phyloP scores from a whole-genome alignment of 1,140 invertebrate species.

The Ooceraea biroi region DNA sequence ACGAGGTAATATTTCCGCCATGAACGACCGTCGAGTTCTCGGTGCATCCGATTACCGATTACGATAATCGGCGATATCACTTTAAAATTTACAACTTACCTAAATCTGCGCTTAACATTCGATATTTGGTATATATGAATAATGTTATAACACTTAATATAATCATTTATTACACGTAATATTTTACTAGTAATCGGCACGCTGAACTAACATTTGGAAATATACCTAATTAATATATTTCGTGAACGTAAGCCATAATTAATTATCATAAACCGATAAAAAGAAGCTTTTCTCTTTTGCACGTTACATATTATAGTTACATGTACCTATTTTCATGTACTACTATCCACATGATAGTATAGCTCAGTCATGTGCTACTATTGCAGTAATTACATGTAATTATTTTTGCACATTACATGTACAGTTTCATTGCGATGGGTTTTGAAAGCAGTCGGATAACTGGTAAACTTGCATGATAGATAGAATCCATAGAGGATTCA shows the following conservation, averaged over 20 bases:
- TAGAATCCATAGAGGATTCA: slow-evolving; percentile 15
- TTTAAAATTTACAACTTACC: neutral
- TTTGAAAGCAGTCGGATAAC: slow-evolving; percentile 21
- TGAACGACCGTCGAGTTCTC: slow-evolving; percentile 10
- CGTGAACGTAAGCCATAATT: neutral
- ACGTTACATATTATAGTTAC: neutral
- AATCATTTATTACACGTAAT: neutral
- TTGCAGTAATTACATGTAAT: neutral
- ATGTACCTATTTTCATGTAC: no score
- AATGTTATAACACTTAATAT: neutral
- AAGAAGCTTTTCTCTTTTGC: neutral
- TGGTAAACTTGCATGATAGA: slow-evolving; percentile 31
- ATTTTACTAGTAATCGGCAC: neutral
- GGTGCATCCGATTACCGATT: neutral
- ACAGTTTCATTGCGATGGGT: neutral
- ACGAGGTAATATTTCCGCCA: slow-evolving; percentile 62
- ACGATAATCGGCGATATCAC: slow-evolving; percentile 32
- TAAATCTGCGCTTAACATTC: neutral
- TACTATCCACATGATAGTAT: no score
- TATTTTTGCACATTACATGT: neutral
- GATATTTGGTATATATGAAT: neutral
- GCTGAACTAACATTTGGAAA: no score
- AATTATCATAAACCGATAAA: neutral
- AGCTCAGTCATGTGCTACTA: no score
- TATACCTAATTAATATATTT: no score